phyloP scores from a whole-genome alignment of 2,113 vertebrate species.

The Microtus montanus region DNA sequence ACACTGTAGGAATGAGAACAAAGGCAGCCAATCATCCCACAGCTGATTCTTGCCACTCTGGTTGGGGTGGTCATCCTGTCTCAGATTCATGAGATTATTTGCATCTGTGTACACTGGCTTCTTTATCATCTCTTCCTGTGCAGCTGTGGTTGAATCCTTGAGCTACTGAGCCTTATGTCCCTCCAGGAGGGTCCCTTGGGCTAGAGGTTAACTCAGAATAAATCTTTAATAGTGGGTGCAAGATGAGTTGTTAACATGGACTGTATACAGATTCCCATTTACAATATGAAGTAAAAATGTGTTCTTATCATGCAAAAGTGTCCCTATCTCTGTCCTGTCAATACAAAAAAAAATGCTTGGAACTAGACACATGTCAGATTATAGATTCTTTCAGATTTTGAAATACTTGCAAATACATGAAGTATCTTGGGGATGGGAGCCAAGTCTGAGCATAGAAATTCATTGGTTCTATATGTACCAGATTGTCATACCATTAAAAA shows the following conservation, averaged over 20 bases:
- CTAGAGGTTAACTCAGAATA: neutral
- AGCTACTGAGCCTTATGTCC: no score
- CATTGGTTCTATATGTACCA: neutral
- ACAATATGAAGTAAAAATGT: neutral
- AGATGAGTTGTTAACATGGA: neutral
- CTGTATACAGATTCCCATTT: no score
- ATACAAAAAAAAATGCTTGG: neutral
- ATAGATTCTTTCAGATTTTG: neutral
- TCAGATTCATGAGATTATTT: neutral
- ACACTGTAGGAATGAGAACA: neutral
- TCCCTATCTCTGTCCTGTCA: neutral
- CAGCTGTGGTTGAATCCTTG: neutral
- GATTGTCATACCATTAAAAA: neutral
- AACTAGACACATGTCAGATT: neutral
- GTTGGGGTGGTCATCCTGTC: neutral
- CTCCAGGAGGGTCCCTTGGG: no score
- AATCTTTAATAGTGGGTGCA: neutral
- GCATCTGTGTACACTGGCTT: neutral
- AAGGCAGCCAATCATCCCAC: neutral
- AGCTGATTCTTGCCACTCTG: neutral
- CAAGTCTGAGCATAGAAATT: neutral
- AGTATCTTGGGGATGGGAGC: neutral
- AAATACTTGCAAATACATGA: neutral
- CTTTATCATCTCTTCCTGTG: no score
- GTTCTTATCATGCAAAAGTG: neutral